Evolutionary conservation across 2,888 invertebrate species (phyloP).

Genomic region (Romanomermis culicivorax): DNA sequence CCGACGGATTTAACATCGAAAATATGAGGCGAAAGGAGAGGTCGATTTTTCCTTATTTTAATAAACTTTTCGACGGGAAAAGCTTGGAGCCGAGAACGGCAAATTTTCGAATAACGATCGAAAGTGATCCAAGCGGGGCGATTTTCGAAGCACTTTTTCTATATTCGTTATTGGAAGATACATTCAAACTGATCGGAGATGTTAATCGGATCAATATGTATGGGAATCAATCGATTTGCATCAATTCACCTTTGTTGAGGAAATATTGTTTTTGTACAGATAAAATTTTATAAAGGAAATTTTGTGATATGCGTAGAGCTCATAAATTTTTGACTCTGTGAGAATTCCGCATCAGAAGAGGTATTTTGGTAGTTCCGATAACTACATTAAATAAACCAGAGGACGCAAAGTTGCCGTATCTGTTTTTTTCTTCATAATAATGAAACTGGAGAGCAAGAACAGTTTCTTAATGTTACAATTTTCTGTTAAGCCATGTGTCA

Average conservation of each 20-base stretch:
- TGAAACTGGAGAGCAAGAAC: too few species aligned
- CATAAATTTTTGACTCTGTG: background rate
- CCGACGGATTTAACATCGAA: conserved; percentile 10
- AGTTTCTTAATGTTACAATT: too few species aligned
- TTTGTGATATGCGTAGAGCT: background rate
- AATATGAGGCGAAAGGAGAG: background rate
- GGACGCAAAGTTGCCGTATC: too few species aligned
- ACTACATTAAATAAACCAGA: too few species aligned
- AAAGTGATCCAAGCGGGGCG: conserved; percentile 16
- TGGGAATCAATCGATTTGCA: conserved; percentile 23
- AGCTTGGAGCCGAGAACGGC: background rate
- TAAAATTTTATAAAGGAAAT: background rate
- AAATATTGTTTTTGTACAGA: conserved; percentile 21
- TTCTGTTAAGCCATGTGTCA: too few species aligned
- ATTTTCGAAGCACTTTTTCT: conserved; percentile 18
- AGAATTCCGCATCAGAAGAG: too few species aligned
- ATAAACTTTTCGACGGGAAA: background rate
- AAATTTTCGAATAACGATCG: conserved; percentile 13
- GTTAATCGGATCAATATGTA: conserved; percentile 23
- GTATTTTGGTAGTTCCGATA: too few species aligned
- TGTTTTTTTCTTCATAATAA: too few species aligned
- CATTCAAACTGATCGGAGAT: conserved; percentile 15
- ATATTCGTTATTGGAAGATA: conserved; percentile 10
- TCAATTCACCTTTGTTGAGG: conserved; percentile 14
- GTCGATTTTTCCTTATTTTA: background rate